phyloP scores from a whole-genome alignment of 53 echinoderm and acorn worm species.

The Holothuria leucospilota region DNA sequence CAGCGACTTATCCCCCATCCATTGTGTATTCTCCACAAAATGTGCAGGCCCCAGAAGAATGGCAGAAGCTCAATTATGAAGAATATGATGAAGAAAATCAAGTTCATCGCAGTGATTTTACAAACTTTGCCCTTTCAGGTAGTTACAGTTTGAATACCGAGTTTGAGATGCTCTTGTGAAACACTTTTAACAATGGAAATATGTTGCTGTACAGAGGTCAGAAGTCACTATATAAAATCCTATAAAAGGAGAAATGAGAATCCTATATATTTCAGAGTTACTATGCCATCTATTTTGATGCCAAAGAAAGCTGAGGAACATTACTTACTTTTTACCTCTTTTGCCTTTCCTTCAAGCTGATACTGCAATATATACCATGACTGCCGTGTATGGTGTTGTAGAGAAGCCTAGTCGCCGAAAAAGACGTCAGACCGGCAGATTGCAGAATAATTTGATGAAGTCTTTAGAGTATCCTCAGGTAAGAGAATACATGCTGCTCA shows the following conservation, averaged over 20 bases:
- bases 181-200: too few species aligned
- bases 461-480: slow-evolving; percentile 69
- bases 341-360: slow-evolving; percentile 39
- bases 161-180: too few species aligned
- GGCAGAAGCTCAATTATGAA: slow-evolving; percentile 45
- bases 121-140: slow-evolving; percentile 72
- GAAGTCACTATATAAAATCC: too few species aligned
- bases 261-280: too few species aligned
- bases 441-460: slow-evolving; percentile 50
- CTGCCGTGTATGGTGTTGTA: slow-evolving; percentile 56
- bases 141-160: neutral
- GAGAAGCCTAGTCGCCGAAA: slow-evolving; percentile 27
- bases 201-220: too few species aligned
- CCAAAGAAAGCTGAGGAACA: too few species aligned
- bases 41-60: slow-evolving; percentile 41
- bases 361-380: slow-evolving; percentile 65
- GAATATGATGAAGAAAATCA: slow-evolving; percentile 61
- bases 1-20: slow-evolving; percentile 50
- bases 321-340: too few species aligned
- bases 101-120: slow-evolving; percentile 59
- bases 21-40: slow-evolving; percentile 45
- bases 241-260: too few species aligned
- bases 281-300: too few species aligned
- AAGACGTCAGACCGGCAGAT: slow-evolving; percentile 46
- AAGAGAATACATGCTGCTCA: neutral